Evolutionary conservation across 2,888 invertebrate species (phyloP).

Genomic region (Tortrix viridana): DNA sequence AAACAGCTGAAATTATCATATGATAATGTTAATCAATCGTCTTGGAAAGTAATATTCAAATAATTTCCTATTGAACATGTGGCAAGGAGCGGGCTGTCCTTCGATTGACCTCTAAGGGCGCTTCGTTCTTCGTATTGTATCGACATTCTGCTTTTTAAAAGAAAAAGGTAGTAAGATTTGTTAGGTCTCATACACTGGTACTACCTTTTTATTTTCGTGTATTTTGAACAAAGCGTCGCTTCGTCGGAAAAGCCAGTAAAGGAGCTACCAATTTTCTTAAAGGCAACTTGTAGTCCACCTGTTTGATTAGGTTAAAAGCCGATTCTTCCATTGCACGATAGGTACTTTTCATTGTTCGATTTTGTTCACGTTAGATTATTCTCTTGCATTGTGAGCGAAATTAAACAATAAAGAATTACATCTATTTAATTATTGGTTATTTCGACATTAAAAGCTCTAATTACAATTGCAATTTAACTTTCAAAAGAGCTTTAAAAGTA

Average conservation of each 20-base stretch:
- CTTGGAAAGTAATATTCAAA: slow-evolving; percentile 37
- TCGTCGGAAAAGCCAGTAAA: slow-evolving; percentile 34
- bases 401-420: no score
- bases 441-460: no score
- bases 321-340: slow-evolving; percentile 40
- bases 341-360: slow-evolving; percentile 2
- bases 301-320: slow-evolving; percentile 60
- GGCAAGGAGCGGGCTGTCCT: slow-evolving; percentile 37
- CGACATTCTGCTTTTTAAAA: slow-evolving; percentile 8
- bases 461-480: no score
- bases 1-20: slow-evolving; percentile 1
- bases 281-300: slow-evolving; percentile 39
- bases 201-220: no score
- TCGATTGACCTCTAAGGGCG: slow-evolving; percentile 41
- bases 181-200: no score
- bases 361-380: not conserved
- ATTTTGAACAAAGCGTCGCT: slow-evolving; percentile 34
- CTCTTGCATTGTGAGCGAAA: no score
- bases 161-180: no score
- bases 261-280: slow-evolving; percentile 37
- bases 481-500: no score
- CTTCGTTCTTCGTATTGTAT: slow-evolving; percentile 39
- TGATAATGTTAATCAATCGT: slow-evolving; percentile 15
- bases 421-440: no score
- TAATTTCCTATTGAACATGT: slow-evolving; percentile 22